Percentiles rank a stretch among this genome's conserved stretches.
Evolutionary conservation across 2,797 vertebrate species (phyloP).

Genomic region (Acipenser oxyrinchus): DNA sequence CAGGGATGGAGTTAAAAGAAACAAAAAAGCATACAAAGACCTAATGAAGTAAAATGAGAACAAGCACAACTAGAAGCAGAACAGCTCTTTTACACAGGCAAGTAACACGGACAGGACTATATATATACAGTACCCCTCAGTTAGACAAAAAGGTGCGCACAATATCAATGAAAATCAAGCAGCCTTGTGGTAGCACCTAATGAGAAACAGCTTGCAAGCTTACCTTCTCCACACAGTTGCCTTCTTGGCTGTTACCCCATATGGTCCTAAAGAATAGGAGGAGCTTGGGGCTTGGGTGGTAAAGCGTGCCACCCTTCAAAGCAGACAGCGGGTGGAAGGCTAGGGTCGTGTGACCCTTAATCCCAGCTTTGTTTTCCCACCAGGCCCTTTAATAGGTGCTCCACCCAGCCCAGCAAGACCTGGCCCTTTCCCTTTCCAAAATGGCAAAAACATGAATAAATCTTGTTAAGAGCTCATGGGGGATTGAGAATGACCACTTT

Average conservation of each 20-base stretch:
- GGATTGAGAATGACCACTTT: constrained; percentile 9
- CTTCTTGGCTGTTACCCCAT: constrained; percentile 7
- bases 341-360: constrained; percentile 43
- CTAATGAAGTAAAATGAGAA: background rate
- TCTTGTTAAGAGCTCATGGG: constrained; percentile 12
- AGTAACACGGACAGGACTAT: no score
- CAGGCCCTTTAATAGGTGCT: constrained; percentile 44
- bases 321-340: constrained; percentile 39
- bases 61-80: background rate
- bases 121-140: no score
- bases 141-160: no score
- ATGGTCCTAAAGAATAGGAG: constrained; percentile 30
- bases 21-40: background rate
- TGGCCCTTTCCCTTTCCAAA: constrained; percentile 40
- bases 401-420: constrained; percentile 45
- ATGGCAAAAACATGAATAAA: constrained; percentile 14
- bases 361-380: constrained; percentile 46
- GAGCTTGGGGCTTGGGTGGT: constrained; percentile 27
- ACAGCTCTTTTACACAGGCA: no score
- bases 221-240: constrained; percentile 26
- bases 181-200: background rate
- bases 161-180: no score
- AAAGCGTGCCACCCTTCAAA: constrained; percentile 41
- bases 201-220: background rate
- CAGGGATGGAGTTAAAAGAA: background rate